Evolutionary conservation across 2,888 invertebrate genomes (phyloP), one percentile per base, ranked within the genome.

Genomic region (Orgyia antiqua): DNA sequence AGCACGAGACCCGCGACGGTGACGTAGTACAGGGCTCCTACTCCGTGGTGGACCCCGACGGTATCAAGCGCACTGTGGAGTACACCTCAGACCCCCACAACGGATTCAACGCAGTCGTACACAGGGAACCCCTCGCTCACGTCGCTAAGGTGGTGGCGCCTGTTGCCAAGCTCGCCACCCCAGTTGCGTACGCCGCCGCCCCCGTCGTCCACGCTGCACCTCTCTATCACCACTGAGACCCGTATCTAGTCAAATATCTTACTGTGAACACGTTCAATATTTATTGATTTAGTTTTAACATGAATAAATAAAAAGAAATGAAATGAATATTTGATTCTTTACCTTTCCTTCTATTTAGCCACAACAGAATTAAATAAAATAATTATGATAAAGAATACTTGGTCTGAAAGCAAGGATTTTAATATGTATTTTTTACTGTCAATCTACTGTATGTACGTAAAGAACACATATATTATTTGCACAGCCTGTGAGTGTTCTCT

Each of bases 141-240:
- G 64, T 65, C 29, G 66, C 73, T 40, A 70, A 66, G 45, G 54
- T 64, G 5, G 62, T 58, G 33, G 54, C 58, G 10, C 50, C 53
- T 17, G 46, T 58, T 13, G 42, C 56, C 5, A 33, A 42, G 8
- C 35, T 31, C 8, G 44, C 48, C 1, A 44, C 59, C 4, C 54
- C 58, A 12, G 46, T 58, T 1, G 40, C 50, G n/a, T 50, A 49
- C 32, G 49, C 45, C 9, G 36, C 55, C 5, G 53, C 62, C 3
- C 87, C 55, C 4, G 39, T 64, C 0, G 45, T 39, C 12, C 44
- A 57, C 29, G 45, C 91, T 87, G 90, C 92, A 89, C 90, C 91
- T 90, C 54, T 88, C 87, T 58, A 51, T 92, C 87, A 53, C 80
- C 78, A 39, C 87, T 84, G 27, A 42, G 26, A 33, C 19, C 24